Percentiles rank a stretch among this genome's conserved stretches.
Evolutionary conservation across 1,140 invertebrate species (phyloP).

Genomic region (Littorina saxatilis): DNA sequence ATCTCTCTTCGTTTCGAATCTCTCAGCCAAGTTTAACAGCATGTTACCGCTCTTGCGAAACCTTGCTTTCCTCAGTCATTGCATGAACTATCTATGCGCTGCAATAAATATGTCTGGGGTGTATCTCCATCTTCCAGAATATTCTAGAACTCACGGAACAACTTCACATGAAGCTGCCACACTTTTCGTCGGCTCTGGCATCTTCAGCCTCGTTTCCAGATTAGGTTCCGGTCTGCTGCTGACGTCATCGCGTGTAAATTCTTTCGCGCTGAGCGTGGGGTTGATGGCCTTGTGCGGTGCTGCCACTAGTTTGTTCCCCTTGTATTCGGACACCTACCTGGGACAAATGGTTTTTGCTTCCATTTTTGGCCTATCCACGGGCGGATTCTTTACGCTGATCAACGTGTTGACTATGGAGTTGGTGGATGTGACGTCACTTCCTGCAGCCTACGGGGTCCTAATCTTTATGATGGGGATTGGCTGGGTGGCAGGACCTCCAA

Average conservation of each 20-base stretch:
- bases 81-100: background rate
- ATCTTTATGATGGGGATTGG: constrained; percentile 6
- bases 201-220: constrained; percentile 30
- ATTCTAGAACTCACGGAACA: background rate
- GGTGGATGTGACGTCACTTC: background rate
- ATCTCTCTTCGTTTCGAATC: background rate
- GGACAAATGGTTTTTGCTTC: background rate
- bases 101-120: background rate
- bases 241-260: background rate
- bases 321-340: constrained; percentile 1
- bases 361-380: background rate
- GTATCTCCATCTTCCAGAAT: constrained; percentile 11
- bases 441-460: background rate
- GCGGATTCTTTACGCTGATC: background rate
- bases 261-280: background rate
- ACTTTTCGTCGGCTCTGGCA: constrained; percentile 1
- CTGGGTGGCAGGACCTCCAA: background rate
- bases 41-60: background rate
- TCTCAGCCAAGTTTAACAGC: background rate
- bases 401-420: constrained; percentile 13
- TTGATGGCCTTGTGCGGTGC: constrained; percentile 1
- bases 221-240: background rate
- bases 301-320: constrained; percentile 3
- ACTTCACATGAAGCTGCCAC: background rate
- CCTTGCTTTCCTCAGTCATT: background rate